Base-by-base conservation (phyloP, 2,113 vertebrate species). In the Poecilia latipinna region DNA sequence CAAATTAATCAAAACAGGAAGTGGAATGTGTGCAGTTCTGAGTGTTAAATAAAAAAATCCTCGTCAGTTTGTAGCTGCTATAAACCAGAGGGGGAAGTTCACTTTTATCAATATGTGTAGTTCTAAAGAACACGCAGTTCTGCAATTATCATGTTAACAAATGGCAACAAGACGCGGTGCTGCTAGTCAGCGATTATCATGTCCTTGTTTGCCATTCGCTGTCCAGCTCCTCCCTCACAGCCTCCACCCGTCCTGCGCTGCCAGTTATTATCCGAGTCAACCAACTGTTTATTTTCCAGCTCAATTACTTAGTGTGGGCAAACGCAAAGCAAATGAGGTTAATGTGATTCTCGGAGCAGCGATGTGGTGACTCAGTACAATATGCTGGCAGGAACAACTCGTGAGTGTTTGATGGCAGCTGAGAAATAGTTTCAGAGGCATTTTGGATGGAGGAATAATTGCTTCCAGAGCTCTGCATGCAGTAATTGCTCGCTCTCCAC, bases 391-490 rank as follows among this genome's bases (percentile, higher is more conserved):
- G 79, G 79, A 72, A 70, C 61, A 54, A 44, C 74, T 71, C 80
- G 66, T 75, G 70, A 54, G 51, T 64, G 84, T 81, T 83, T 82
- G 87, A 84, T 87, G 64, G 77, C 60, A 8, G 77, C 78, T 54
- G 78, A 64, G 85, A 78, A 78, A 82, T 85, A 80, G 86, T 86
- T 91, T 86, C 77, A 78, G 86, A 87, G 84, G 84, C 82, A 78
- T 88, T 12, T 87, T 86, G 82, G 79, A 82, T 77, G 77, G 81
- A 22, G 67, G 70, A 81, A 69, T 94, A 93, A 94, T 94, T 90
- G 91, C 86, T 94, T 94, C 92, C 94, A 94, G 93, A 91, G 78
- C 75, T 91, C 92, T 88, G 88, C 4, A 33, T 79, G 88, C 89
- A 92, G 87, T 91, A 92, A 94, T 92, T 90, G 86, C 70, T 1